phyloP scores from a whole-genome alignment of 2,888 invertebrate genomes.

The Andrena trimmerana region DNA sequence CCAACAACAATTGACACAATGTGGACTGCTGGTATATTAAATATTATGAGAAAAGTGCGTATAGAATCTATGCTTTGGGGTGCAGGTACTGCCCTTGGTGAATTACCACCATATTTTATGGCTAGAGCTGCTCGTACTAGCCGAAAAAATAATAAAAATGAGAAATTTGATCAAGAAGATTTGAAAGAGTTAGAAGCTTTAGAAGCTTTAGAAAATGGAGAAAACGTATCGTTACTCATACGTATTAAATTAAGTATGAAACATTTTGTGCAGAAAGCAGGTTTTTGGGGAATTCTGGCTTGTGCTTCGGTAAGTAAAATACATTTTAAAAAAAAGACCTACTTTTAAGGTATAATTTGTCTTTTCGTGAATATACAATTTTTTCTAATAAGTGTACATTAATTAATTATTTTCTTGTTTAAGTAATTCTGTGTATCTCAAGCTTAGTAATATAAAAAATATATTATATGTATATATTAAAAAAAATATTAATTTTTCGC shows the following conservation, averaged over 20 bases:
- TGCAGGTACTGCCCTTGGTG: conserved; percentile 98
- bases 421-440: no score
- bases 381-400: neutral
- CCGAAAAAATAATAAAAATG: conserved; percentile 79
- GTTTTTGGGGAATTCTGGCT: conserved; percentile 97
- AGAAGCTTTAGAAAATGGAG: conserved; percentile 87
- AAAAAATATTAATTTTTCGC: no score
- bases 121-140: conserved; percentile 94
- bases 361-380: neutral
- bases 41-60: conserved; percentile 97
- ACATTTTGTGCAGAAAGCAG: conserved; percentile 95
- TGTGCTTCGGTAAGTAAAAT: conserved; percentile 93
- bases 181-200: conserved; percentile 91
- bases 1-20: conserved; percentile 89
- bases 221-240: conserved; percentile 89
- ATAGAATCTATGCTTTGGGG: conserved; percentile 99
- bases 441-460: no score
- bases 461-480: no score
- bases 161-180: conserved; percentile 89
- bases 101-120: conserved; percentile 99
- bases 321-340: conserved; percentile 4
- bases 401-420: neutral
- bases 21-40: conserved; percentile 92
- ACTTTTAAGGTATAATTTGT: neutral
- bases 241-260: conserved; percentile 94